Percentiles rank a stretch among this genome's conserved stretches.
Conservation (phyloP, 1,140 invertebrate species). For the Euwallacea fornicatus region DNA sequence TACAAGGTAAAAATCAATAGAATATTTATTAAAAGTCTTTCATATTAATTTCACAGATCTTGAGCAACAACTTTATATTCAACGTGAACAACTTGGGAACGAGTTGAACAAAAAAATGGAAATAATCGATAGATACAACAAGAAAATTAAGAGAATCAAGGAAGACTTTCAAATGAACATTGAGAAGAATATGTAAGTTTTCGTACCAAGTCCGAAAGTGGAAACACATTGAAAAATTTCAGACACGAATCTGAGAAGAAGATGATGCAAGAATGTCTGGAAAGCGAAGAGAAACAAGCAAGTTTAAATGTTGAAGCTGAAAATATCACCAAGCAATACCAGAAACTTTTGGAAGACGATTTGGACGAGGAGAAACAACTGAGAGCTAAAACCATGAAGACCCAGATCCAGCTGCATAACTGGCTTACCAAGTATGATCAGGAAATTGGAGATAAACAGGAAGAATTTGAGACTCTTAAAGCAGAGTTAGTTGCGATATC, state of each 20-base stretch:
- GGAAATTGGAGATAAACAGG: conserved; percentile 48
- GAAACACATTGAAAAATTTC: conserved; percentile 4
- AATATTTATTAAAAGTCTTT: background rate
- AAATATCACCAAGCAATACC: conserved; percentile 36
- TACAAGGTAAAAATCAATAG: conserved; percentile 35
- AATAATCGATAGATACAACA: conserved; percentile 40
- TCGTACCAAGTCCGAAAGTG: background rate
- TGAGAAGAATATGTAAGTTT: conserved; percentile 42
- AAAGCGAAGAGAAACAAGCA: conserved; percentile 42
- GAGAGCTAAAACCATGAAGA: conserved; percentile 44
- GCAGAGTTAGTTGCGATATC: conserved; percentile 35
- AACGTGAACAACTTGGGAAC: conserved; percentile 42
- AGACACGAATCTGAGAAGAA: conserved; percentile 45
- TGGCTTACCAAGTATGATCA: conserved; percentile 49
- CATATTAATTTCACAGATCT: conserved; percentile 32
- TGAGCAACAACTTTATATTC: conserved; percentile 42
- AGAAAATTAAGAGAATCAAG: conserved; percentile 40
- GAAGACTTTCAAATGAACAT: conserved; percentile 43
- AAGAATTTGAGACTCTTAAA: conserved; percentile 44
- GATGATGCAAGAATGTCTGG: conserved; percentile 44
- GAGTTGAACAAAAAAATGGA: conserved; percentile 43
- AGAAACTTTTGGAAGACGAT: conserved; percentile 40
- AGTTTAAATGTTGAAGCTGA: conserved; percentile 42
- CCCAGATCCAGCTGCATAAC: conserved; percentile 46
- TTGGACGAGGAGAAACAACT: conserved; percentile 42